Evolutionary conservation across 2,113 vertebrate species (phyloP), one percentile per base, ranked within the genome.

Genomic region (Epinephelus fuscoguttatus): DNA sequence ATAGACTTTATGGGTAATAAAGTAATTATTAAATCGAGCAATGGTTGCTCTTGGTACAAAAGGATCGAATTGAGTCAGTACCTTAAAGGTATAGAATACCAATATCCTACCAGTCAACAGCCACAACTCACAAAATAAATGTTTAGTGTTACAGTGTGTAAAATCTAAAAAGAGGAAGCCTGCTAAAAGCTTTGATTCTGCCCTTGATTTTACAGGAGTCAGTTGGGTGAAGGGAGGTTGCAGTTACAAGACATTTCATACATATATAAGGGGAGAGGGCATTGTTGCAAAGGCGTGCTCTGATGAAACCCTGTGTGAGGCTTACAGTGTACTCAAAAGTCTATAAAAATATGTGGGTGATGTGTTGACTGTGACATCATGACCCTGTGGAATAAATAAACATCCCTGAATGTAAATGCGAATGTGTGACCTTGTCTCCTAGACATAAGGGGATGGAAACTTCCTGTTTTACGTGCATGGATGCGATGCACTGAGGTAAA

Each of bases 371-470:
- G n/a, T 55, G 75, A 78, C 77, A 45, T 56, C 23, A 15, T 55
- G 57, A 83, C 84, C 86, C 79, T 19, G 61, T 45, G 53, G 88
- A 78, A 75, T 88, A 80, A 45, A 74, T 52, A 67, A 47, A 70
- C 49, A 23, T 53, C 17, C 40, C 0, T 77, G 72, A 82, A 82
- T 77, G 61, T 53, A 82, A 87, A 85, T 62, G 73, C 27, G n/a
- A 18, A 9, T 12, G 21, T 37, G 40, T 25, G 76, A 83, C 82
- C 76, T 85, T 82, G 82, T 72, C 68, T 47, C 27, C 21, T 1
- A 40, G 33, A 84, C 49, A 7, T 17, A 52, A 75, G 53, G 52
- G 60, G 42, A 42, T 7, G 25, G 23, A 12, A n/a, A 62, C 79
- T 53, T 73, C 56, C 79, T 80, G 27, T 70, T 80, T 59, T 19